Percentiles rank a stretch among this genome's conserved stretches.
phyloP scores from a whole-genome alignment of 2,113 vertebrate species.

The Tragelaphus imberbis region DNA sequence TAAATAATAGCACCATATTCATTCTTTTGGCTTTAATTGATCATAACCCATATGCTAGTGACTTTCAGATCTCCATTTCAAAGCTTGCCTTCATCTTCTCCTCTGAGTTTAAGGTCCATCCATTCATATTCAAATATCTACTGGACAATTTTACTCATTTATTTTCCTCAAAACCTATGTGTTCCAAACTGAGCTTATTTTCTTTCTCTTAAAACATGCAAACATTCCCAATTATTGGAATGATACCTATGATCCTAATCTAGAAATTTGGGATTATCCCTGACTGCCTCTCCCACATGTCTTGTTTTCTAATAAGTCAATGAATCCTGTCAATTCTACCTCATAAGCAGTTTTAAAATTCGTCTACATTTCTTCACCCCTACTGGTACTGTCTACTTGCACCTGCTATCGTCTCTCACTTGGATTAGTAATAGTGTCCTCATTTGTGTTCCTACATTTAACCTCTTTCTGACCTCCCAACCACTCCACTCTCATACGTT shows the following conservation, averaged over 20 bases:
- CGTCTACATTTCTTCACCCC: neutral
- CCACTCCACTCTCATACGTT: neutral
- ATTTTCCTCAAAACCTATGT: neutral
- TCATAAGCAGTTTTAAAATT: neutral
- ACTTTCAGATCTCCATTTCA: neutral
- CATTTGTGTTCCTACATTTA: neutral
- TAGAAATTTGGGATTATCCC: neutral
- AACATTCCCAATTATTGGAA: neutral
- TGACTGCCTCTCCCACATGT: neutral
- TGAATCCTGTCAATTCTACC: neutral
- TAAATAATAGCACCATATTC: neutral
- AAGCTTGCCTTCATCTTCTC: neutral
- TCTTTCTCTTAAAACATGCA: neutral
- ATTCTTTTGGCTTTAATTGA: neutral
- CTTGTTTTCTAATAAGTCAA: neutral
- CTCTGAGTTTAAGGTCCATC: neutral
- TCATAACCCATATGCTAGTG: neutral
- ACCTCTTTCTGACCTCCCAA: neutral
- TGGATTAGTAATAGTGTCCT: neutral
- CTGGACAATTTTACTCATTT: neutral
- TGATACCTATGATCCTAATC: neutral
- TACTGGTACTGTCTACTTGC: rapidly evolving
- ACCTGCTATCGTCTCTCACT: neutral
- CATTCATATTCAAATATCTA: neutral
- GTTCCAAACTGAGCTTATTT: neutral